Evolutionary conservation across 2,888 invertebrate species (phyloP).

Genomic region (Spialia ferax): DNA sequence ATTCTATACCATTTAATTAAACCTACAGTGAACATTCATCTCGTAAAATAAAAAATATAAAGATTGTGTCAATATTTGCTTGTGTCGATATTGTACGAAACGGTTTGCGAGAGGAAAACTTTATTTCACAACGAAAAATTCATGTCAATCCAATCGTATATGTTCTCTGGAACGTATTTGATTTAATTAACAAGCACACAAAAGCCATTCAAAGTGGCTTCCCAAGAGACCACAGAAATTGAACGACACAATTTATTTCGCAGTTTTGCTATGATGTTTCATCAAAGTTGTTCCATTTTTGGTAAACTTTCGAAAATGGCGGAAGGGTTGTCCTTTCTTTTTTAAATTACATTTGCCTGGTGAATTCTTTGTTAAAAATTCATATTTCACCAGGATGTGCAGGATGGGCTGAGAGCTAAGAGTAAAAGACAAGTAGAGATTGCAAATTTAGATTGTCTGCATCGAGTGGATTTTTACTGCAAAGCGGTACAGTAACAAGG

Average conservation of each 20-base stretch:
- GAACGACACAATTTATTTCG: slow-evolving; percentile 1
- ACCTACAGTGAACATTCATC: too few species aligned
- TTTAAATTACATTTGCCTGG: slow-evolving; percentile 29
- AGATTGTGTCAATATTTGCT: too few species aligned
- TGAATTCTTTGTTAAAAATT: slow-evolving; percentile 29
- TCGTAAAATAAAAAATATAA: too few species aligned
- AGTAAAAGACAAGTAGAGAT: slow-evolving; percentile 1
- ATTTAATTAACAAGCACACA: not conserved
- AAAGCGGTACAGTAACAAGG: slow-evolving; percentile 1
- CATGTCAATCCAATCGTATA: not conserved
- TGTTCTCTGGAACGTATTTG: not conserved
- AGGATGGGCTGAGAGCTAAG: not conserved
- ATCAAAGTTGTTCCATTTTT: slow-evolving; percentile 17
- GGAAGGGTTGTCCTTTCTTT: slow-evolving; percentile 25
- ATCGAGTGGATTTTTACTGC: slow-evolving; percentile 11
- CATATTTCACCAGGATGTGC: slow-evolving; percentile 8
- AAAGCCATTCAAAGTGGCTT: slow-evolving; percentile 6
- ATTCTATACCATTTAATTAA: too few species aligned
- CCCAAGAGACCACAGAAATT: slow-evolving; percentile 12
- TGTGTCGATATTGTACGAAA: too few species aligned
- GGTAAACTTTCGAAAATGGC: slow-evolving; percentile 20
- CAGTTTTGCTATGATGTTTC: slow-evolving; percentile 7
- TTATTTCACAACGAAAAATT: not conserved
- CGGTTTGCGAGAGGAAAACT: not conserved
- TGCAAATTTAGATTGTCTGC: slow-evolving; percentile 6